Evolutionary conservation across 2,888 invertebrate species (phyloP), one percentile per base, ranked within the genome.

Genomic region (Drosophila cognata): DNA sequence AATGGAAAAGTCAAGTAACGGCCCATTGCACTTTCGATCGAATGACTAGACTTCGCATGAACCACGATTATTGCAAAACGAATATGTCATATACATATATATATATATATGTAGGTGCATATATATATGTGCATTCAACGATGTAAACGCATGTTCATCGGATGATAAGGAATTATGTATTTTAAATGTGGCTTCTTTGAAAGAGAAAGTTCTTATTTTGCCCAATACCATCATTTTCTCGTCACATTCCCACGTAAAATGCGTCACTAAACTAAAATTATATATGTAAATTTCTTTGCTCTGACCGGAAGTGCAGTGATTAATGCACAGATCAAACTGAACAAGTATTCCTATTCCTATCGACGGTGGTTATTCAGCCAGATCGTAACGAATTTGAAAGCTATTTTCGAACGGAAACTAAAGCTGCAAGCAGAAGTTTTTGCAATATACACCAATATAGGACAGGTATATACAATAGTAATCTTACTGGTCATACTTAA

Each of bases 11-110:
- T 31, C 28, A 8, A 55, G 63, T 75, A 75, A 75, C 80, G 76
- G 83, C 33, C 83, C 63, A 79, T 61, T 80, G 83, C 75, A 69
- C 56, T 75, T 55, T 61, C 48, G 31, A 53, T 36, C 38, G 33
- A 41, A 41, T 21, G 46, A 57, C 64, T 43, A 43, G 55, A 41
- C 56, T 70, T 43, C 59, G 25, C 16, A 35, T 68, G 41, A 55
- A 35, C 36, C 29, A 29, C 13, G 51, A 36, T 16, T 28, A 36
- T 61, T 70, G 62, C 33, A 31, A 50, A 64, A 64, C 11, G 5
- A 18, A 51, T 31, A 25, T 11, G 10, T 6, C 18, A 8, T 10
- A 56, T n/a, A 29, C 4, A 38, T 7, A 18, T 3, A 28, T 25
- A 10, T 16, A 36, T 36, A 36, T 4, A 35, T 0, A 25, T 16